Percentiles rank a stretch among this genome's conserved stretches.
Conservation (phyloP, 2,797 vertebrate genomes). For the Sebastes ruberrimus region DNA sequence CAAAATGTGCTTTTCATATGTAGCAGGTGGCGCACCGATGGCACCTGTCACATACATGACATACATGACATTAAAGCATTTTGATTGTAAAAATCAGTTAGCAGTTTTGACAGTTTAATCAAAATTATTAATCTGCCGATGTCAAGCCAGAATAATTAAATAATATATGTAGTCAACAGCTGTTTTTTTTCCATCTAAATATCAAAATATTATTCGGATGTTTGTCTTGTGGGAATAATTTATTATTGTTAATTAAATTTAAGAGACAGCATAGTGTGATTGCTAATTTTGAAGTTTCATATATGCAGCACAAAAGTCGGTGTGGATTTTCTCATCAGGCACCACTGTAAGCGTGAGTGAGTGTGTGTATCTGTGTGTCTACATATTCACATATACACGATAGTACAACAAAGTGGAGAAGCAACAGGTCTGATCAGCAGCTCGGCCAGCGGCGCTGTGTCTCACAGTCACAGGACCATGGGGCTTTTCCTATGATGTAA, state of each 20-base stretch:
- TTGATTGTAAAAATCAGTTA: conserved; percentile 18
- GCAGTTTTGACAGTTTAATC: conserved; percentile 3
- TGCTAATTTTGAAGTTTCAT: background rate
- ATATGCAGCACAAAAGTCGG: background rate
- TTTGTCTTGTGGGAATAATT: background rate
- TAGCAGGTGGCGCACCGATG: conserved; percentile 39
- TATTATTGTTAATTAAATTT: background rate
- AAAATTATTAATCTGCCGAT: conserved; percentile 18
- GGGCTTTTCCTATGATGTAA: conserved; percentile 80
- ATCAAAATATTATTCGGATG: background rate
- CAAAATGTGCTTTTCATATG: conserved; percentile 25
- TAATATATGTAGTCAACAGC: background rate
- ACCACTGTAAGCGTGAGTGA: background rate
- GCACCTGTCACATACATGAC: conserved; percentile 25
- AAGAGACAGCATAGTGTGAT: background rate
- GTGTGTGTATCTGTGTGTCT: background rate
- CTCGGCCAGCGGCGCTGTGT: conserved; percentile 24
- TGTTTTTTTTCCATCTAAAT: conserved; percentile 3
- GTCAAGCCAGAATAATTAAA: conserved; percentile 16
- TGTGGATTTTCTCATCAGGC: background rate
- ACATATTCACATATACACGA: background rate
- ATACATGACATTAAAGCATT: conserved; percentile 26
- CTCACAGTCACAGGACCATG: conserved; percentile 66
- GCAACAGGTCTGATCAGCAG: conserved; percentile 64
- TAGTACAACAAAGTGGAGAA: conserved; percentile 12